Evolutionary conservation across 2,797 vertebrate species (phyloP).

Genomic region (Fundulus diaphanus): DNA sequence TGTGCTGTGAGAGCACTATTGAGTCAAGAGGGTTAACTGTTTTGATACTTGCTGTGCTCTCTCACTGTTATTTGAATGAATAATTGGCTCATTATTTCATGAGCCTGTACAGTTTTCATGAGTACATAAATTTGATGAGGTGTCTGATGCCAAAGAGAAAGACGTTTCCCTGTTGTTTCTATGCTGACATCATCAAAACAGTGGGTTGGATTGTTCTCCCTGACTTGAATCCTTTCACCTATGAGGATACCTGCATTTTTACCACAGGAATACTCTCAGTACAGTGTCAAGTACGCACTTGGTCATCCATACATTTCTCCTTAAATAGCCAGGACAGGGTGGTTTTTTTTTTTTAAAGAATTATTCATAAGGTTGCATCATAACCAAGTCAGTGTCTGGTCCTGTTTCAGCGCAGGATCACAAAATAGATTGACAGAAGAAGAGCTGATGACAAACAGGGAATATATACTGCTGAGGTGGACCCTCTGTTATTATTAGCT

Average conservation of each 20-base stretch:
- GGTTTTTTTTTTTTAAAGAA: slow-evolving; percentile 42
- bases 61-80: slow-evolving; percentile 24
- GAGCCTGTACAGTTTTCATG: slow-evolving; percentile 57
- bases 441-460: slow-evolving; percentile 75
- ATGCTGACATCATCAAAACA: slow-evolving; percentile 74
- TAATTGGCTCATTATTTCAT: slow-evolving; percentile 50
- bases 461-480: slow-evolving; percentile 37
- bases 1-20: slow-evolving; percentile 19
- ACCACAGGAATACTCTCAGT: slow-evolving; percentile 55
- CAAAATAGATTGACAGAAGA: slow-evolving; percentile 80
- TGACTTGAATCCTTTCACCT: slow-evolving; percentile 64
- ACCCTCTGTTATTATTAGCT: slow-evolving; percentile 78
- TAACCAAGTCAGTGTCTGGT: slow-evolving; percentile 31
- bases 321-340: slow-evolving; percentile 70
- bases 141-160: slow-evolving; percentile 47
- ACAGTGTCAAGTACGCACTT: slow-evolving; percentile 57
- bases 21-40: slow-evolving; percentile 41
- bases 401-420: slow-evolving; percentile 85
- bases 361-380: slow-evolving; percentile 51
- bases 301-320: slow-evolving; percentile 62
- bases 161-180: slow-evolving; percentile 66
- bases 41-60: slow-evolving; percentile 30
- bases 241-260: slow-evolving; percentile 50
- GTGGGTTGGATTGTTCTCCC: slow-evolving; percentile 59
- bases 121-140: slow-evolving; percentile 42